Conservation (phyloP, 2,888 invertebrate genomes). For the Belgica antarctica region DNA sequence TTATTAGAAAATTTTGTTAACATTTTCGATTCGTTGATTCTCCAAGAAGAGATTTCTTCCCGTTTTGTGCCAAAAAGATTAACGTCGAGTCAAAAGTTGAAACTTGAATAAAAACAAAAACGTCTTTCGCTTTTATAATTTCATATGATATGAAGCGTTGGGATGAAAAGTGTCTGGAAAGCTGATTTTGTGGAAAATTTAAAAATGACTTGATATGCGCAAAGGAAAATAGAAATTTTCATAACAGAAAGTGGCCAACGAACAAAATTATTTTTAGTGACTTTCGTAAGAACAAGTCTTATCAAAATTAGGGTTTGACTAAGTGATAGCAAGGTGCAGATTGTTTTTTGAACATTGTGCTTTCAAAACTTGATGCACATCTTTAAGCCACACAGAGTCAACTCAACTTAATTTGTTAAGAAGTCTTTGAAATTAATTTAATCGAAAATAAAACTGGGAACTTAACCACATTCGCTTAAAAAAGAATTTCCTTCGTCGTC, state of each 20-base stretch:
- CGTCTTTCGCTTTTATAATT: not conserved
- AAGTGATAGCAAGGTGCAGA: not conserved
- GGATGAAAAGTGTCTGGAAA: not conserved
- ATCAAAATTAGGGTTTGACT: too few species aligned
- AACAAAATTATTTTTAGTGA: not conserved
- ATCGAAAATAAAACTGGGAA: not conserved
- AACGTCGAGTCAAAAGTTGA: slow-evolving; percentile 22
- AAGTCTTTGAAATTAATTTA: too few species aligned
- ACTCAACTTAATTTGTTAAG: too few species aligned
- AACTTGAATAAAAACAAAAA: slow-evolving; percentile 41
- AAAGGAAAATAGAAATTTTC: not conserved
- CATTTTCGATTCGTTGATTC: slow-evolving; percentile 5
- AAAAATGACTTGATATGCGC: not conserved
- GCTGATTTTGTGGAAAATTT: not conserved
- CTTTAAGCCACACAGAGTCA: too few species aligned
- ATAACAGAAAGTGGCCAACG: not conserved
- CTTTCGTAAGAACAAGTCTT: too few species aligned
- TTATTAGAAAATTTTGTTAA: slow-evolving; percentile 28
- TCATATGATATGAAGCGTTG: slow-evolving; percentile 31
- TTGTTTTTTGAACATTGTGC: not conserved
- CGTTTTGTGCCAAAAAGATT: slow-evolving; percentile 12
- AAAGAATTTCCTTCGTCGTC: not conserved
- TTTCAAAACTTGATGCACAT: not conserved
- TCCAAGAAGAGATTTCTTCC: not conserved
- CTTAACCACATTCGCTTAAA: not conserved